Evolutionary conservation across 1,140 invertebrate species (phyloP), one percentile per base, ranked within the genome.

Genomic region (Sinella curviseta): DNA sequence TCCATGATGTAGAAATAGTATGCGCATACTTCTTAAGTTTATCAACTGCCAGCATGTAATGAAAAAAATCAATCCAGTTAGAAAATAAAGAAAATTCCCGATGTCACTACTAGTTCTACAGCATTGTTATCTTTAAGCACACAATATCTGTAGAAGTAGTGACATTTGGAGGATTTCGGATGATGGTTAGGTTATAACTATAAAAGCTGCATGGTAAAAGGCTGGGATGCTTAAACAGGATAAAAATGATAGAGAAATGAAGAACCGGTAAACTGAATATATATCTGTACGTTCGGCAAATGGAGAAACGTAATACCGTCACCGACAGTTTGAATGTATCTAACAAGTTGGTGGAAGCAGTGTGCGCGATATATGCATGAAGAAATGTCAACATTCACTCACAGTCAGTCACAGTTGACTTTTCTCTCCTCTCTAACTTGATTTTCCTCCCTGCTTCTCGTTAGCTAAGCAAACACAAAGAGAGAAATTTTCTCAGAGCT

Each of bases 381-480:
- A 80, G 77, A 80, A 83, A 83, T 83, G 82, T 83, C 82, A 83
- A 83, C 82, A 83, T 83, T 65, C 73, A 79, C 79, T 80, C 82
- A 79, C 39, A 48, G 20, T 65, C 73, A 81, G 82, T 80, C 82
- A 81, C 80, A 83, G 82, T 82, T 83, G 80, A 83, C 82, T 83
- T 82, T 83, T 75, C 82, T 36, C 33, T 55, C 35, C 77, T 78
- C 78, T 77, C 78, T 83, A 83, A 83, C 83, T 83, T 82, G 79
- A 83, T 83, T 83, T 83, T 82, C 80, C 74, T 79, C 79, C 82
- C 74, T 83, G 36, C 54, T 81, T 82, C 81, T 83, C 83, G 83
- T 83, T 83, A 83, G 83, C 81, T 82, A 75, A 82, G 77, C 83
- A 83, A 83, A 83, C 83, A 83, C 83, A 83, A 83, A 83, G 80